Base-by-base conservation (phyloP, 2,888 invertebrate genomes). In the Reticulitermes lucifugus region DNA sequence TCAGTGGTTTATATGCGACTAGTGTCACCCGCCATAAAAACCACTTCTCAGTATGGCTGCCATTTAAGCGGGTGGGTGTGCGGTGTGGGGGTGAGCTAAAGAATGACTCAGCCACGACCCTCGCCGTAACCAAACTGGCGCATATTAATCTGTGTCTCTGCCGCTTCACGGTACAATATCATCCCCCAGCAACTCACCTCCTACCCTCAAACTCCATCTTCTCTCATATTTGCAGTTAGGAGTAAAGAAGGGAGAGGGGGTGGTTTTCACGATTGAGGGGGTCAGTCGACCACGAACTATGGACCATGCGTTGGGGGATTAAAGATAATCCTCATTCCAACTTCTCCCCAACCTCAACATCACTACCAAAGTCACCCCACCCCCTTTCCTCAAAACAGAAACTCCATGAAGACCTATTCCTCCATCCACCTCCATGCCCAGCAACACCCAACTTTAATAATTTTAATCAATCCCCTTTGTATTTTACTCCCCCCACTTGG, bases 141-240 rank as follows among this genome's bases (percentile, higher is more conserved):
- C 75, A 84, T 84, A 84, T 84, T 84, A 84, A 84, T 84, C 81
- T 85, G 73, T 85, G 81, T 70, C 81, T 29, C 80, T 60, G 79
- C 55, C 14, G 55, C 55, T 65, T 65, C 65, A 25, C n/a, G 25
- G 35, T 35, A 70, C 81, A 65, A 65, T 70, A 65, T 81, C 81
- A 65, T 65, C 81, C 81, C 46, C 43, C 35, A 14, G 2, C 41
- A 35, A 14, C 35, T 55, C 55, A 55, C 80, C 79, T 43, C 25
- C 46, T 43, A 46, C 65, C 43, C 35, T 25, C 25, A 18, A 43
- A 9, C 22, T 79, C 79, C 73, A 21, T 73, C 73, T 73, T 73
- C 73, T 73, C 73, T 79, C 46, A 79, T 46, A 60, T 60, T 60
- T 60, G 29, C 59, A 60, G 25, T 41, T 29, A 21, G 12, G 41